Conservation (phyloP, 2,797 vertebrate genomes). For the Lophius americanus region DNA sequence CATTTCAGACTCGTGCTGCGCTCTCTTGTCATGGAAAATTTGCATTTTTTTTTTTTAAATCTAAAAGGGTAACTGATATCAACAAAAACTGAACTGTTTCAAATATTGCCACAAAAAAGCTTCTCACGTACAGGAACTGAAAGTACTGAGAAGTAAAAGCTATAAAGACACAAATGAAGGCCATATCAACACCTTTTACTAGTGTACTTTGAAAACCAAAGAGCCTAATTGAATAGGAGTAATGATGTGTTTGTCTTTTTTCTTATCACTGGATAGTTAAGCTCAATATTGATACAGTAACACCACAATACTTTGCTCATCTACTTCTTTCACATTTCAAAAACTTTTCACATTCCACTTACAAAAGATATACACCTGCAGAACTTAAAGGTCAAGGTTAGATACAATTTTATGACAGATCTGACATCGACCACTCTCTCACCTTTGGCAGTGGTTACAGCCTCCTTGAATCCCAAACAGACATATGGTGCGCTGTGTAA, state of each 20-base stretch:
- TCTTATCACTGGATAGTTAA: neutral
- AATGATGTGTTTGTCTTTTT: slow-evolving; percentile 7
- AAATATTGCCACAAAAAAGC: neutral
- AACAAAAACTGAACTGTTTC: no score
- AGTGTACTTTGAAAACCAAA: slow-evolving; percentile 26
- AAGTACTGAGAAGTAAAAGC: neutral
- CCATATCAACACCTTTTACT: slow-evolving; percentile 35
- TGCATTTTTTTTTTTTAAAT: no score
- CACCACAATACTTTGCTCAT: neutral
- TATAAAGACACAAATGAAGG: slow-evolving; percentile 33
- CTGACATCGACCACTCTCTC: slow-evolving; percentile 27
- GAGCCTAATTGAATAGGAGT: slow-evolving; percentile 32
- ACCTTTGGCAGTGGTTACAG: slow-evolving; percentile 81
- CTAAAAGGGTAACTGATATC: no score
- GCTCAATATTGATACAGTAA: neutral
- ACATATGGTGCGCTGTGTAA: slow-evolving; percentile 76
- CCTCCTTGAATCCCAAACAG: slow-evolving; percentile 79
- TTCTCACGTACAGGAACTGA: neutral
- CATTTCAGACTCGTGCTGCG: slow-evolving; percentile 44
- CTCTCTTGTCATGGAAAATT: slow-evolving; percentile 45
- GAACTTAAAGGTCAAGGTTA: neutral
- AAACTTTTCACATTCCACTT: neutral
- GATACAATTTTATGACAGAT: slow-evolving; percentile 5
- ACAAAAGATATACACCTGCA: neutral
- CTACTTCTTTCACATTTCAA: neutral